These are phyloP conservation scores for Cephalopholis sonnerati DNA, from an alignment of 2,113 vertebrate species.

Conservation along the genomic window DNA sequence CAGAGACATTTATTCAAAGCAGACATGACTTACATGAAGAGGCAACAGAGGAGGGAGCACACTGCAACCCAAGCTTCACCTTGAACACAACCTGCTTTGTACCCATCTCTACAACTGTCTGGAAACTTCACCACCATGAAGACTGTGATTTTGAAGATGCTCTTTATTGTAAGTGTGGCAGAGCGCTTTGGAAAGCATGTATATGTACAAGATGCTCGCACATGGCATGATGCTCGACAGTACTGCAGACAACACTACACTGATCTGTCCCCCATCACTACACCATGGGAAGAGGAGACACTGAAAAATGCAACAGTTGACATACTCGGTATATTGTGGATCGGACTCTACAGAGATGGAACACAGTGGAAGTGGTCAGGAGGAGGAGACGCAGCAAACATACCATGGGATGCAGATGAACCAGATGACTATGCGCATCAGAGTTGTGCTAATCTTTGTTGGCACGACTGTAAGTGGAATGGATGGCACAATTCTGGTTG, in stretches of 20 bases:
- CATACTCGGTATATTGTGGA: neutral
- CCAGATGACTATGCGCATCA: neutral
- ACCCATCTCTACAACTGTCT: neutral
- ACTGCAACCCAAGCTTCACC: neutral
- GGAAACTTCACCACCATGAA: neutral
- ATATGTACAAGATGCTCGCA: accelerated
- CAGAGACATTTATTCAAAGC: neutral
- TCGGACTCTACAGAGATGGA: conserved; percentile 14
- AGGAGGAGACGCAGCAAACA: neutral
- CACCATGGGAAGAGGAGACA: neutral
- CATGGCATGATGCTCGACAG: neutral
- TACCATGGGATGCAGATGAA: accelerated
- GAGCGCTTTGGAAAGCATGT: conserved; percentile 2
- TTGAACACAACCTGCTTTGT: neutral
- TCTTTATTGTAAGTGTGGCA: neutral
- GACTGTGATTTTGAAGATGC: neutral
- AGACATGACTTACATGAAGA: neutral
- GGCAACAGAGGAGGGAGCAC: neutral
- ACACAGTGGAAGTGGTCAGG: conserved; percentile 50
- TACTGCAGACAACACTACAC: neutral
- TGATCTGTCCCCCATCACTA: conserved; percentile 28
- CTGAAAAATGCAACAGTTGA: neutral
- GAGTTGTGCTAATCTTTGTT: neutral
- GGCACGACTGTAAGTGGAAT: neutral
- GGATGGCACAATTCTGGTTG: accelerated